phyloP scores from a whole-genome alignment of 1,140 invertebrate species.

The Calycopis cecrops region DNA sequence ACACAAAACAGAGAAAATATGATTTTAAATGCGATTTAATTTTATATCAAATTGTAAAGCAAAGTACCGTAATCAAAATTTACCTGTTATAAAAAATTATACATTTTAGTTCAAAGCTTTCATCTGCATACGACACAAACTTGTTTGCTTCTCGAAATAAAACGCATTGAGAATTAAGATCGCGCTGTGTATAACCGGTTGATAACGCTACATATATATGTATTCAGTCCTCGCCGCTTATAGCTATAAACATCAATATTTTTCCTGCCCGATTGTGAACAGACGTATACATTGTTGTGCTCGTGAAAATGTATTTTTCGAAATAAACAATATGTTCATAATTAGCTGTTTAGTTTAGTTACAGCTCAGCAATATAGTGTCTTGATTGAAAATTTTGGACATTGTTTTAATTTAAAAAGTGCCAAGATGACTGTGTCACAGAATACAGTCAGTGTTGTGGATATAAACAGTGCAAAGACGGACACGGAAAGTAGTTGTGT shows the following conservation, averaged over 20 bases:
- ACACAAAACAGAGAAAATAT: no score
- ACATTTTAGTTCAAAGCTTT: no score
- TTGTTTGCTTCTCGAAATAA: no score
- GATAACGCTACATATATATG: not conserved
- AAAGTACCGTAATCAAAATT: no score
- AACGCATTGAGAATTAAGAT: no score
- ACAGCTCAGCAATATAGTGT: no score
- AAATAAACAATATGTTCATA: conserved; percentile 15
- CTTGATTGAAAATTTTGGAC: not conserved
- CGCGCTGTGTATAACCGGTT: conserved; percentile 4
- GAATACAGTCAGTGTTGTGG: conserved; percentile 28
- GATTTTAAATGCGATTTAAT: no score
- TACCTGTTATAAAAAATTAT: no score
- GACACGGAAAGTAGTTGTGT: conserved; percentile 2
- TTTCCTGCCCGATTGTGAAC: not conserved
- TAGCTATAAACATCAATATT: not conserved
- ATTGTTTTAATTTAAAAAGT: not conserved
- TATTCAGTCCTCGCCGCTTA: not conserved
- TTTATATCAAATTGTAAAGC: no score
- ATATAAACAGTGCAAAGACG: conserved; percentile 18
- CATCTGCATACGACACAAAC: no score
- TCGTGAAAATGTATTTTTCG: conserved; percentile 15
- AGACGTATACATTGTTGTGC: conserved; percentile 20
- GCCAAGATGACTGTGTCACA: conserved; percentile 32
- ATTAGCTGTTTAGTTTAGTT: no score